phyloP scores from a whole-genome alignment of 2,113 vertebrate genomes.

The Rhinichthys klamathensis region DNA sequence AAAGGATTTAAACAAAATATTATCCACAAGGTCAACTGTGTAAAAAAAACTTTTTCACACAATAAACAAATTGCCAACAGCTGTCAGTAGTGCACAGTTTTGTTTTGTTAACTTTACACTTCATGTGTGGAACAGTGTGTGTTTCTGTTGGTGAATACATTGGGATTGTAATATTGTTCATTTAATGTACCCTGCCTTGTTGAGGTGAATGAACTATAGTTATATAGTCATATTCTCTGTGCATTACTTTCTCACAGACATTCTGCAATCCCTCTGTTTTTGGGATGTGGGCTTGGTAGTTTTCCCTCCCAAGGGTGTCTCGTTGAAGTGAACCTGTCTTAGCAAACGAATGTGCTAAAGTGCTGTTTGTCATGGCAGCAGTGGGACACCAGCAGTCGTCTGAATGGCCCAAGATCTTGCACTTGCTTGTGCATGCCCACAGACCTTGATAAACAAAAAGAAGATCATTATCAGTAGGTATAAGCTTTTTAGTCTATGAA shows the following conservation, averaged over 20 bases:
- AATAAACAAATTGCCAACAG: background rate
- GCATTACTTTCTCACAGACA: slow-evolving; percentile 94
- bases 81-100: too few relatives aligned
- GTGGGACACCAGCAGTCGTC: slow-evolving; percentile 98
- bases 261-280: slow-evolving; percentile 94
- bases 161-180: slow-evolving; percentile 87
- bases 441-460: slow-evolving; percentile 74
- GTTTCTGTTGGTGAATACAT: slow-evolving; percentile 81
- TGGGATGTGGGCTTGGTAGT: slow-evolving; percentile 92
- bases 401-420: slow-evolving; percentile 94
- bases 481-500: background rate
- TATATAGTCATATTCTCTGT: slow-evolving; percentile 88
- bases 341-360: slow-evolving; percentile 82
- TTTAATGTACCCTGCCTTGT: slow-evolving; percentile 84
- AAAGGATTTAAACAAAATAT: background rate
- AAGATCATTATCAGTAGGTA: background rate
- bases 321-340: slow-evolving; percentile 91
- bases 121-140: slow-evolving; percentile 76
- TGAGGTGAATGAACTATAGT: slow-evolving; percentile 82
- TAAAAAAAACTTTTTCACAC: background rate
- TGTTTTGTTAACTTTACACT: too few relatives aligned
- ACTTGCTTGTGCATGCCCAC: slow-evolving; percentile 96
- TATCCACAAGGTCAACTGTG: background rate
- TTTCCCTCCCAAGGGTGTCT: slow-evolving; percentile 88
- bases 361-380: slow-evolving; percentile 75